Evolutionary conservation across 1,140 invertebrate species (phyloP).

Genomic region (Drosophila malerkotliana): DNA sequence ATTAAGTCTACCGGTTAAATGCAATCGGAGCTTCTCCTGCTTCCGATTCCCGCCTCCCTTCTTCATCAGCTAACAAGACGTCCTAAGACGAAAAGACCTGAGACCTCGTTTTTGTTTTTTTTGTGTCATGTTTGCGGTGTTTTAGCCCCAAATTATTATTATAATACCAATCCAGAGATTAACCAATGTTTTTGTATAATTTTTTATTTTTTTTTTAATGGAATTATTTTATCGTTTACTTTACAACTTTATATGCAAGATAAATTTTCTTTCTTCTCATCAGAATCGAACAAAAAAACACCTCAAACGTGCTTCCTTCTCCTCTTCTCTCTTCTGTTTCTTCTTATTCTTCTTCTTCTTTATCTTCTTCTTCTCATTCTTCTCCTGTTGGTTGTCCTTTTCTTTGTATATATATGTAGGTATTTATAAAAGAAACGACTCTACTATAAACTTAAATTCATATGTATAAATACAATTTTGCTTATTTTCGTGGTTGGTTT

Average conservation of each 20-base stretch:
- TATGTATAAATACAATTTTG: slow-evolving; percentile 75
- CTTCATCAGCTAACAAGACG: slow-evolving; percentile 50
- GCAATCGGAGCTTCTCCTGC: slow-evolving; percentile 55
- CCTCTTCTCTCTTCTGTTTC: background rate
- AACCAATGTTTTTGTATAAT: slow-evolving; percentile 33
- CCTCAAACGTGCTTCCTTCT: slow-evolving; percentile 7
- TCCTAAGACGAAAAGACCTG: slow-evolving; percentile 70
- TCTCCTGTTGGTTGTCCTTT: slow-evolving; percentile 24
- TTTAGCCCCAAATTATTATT: slow-evolving; percentile 3
- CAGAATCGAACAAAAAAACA: slow-evolving; percentile 25
- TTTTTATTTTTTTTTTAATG: slow-evolving; percentile 76
- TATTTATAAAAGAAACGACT: slow-evolving; percentile 71
- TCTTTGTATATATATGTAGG: slow-evolving; percentile 54
- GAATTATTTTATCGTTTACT: slow-evolving; percentile 77
- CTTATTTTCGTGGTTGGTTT: slow-evolving; percentile 43
- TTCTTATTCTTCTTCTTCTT: slow-evolving; percentile 5
- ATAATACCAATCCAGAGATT: slow-evolving; percentile 12
- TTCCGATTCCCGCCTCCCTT: slow-evolving; percentile 11
- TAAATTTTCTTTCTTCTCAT: slow-evolving; percentile 22
- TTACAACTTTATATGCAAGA: slow-evolving; percentile 69
- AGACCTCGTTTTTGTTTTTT: slow-evolving; percentile 79
- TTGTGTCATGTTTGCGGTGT: slow-evolving; percentile 49
- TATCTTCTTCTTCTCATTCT: slow-evolving; percentile 1
- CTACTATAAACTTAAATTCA: slow-evolving; percentile 78
- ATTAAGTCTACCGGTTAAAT: slow-evolving; percentile 77